Evolutionary conservation across 2,888 invertebrate species (phyloP), one percentile per base, ranked within the genome.

Genomic region (Autographa gamma): DNA sequence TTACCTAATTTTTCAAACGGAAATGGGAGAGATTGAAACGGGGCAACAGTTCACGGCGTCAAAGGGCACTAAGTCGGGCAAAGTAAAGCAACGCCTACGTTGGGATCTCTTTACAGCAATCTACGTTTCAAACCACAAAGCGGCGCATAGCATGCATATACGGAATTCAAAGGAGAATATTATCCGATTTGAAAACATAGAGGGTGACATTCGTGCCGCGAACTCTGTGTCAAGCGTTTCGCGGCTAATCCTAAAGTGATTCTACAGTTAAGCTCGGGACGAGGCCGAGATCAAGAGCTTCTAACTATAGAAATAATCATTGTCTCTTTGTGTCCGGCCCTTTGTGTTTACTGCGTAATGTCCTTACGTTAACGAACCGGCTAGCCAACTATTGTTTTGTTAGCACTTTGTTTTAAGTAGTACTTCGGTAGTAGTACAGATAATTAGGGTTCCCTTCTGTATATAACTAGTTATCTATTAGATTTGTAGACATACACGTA

Each of bases 121-220:
- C 25, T 62, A 66, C 48, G 58, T 60, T 41, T 19, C 8, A 25
- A 66, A 60, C 69, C 70, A 71, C 77, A 74, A 77, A 71, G 80
- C 60, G 74, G 61, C 4, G 13, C 64, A 65, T 48, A 61, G 31
- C 3, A 56, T 56, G 54, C 54, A 59, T 66, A 66, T 25, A 66
- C 18, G 63, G 58, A 32, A 78, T 74, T 66, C 60, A 78, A 71
- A 52, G 58, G 54, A 56, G 54, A 25, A 71, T 74, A 71, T 66
- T 68, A 63, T 68, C 60, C 60, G 58, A 14, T 19, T 19, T 63
- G 41, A 13, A 63, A 41, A 68, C 32, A 61, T 66, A 71, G 7
- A 58, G n/a, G 32, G 2, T 0, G 6, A 38, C 59, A 66, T 32
- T 3, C 38, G 2, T 41, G 25, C 13, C 60, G 38, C 2, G 5